A percentile compares a stretch with the other conserved stretches of the same genome.
Evolutionary conservation across 2,888 invertebrate species (phyloP).

Genomic region (Conops quadrifasciatus): DNA sequence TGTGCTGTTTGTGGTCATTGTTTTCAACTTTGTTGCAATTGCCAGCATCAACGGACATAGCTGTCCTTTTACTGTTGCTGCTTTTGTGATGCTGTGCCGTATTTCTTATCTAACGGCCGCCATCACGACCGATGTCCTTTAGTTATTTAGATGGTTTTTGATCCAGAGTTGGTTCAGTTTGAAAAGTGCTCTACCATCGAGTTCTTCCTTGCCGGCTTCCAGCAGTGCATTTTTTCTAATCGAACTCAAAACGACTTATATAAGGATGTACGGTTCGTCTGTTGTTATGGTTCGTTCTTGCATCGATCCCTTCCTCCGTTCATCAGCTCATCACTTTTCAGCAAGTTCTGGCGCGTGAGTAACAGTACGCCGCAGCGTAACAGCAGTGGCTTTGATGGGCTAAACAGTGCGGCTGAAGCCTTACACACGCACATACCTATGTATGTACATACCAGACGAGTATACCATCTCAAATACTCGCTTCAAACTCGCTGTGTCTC

Average conservation of each 20-base stretch:
- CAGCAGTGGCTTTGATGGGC: constrained; percentile 3
- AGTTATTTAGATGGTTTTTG: constrained; percentile 19
- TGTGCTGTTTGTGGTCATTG: constrained; percentile 26
- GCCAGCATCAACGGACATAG: constrained; percentile 12
- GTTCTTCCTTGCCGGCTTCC: constrained; percentile 18
- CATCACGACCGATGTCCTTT: constrained; percentile 8
- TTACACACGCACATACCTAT: neutral
- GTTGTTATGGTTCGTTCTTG: no score
- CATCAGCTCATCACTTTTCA: no score
- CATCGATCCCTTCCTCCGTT: no score
- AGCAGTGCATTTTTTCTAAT: constrained; percentile 37
- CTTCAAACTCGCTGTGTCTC: neutral
- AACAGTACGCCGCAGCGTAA: neutral
- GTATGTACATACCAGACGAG: no score
- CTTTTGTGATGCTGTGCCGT: constrained; percentile 9
- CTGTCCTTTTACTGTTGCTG: constrained; percentile 1
- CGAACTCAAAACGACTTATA: constrained; percentile 41
- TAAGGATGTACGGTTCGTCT: constrained; percentile 38
- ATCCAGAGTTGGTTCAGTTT: no score
- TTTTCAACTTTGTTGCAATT: constrained; percentile 35
- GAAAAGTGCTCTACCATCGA: no score
- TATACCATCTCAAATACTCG: no score
- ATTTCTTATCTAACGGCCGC: constrained; percentile 31
- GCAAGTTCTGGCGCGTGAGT: no score
- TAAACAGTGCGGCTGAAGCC: neutral